phyloP scores from a whole-genome alignment of 2,888 invertebrate species.

The Scrobipalpa costella region DNA sequence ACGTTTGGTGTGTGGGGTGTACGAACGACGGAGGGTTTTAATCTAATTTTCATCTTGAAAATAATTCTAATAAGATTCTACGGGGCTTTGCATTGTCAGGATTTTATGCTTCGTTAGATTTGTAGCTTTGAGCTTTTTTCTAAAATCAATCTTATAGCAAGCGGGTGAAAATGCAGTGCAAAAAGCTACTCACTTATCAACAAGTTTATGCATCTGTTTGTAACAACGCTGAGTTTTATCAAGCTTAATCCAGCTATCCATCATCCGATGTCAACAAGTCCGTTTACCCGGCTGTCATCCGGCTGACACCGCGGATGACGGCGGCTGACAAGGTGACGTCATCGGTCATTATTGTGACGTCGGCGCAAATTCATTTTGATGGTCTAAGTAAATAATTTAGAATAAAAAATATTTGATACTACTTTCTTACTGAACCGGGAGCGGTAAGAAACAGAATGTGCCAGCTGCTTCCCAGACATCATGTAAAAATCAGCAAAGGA shows the following conservation, averaged over 20 bases:
- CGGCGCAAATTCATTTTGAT: neutral
- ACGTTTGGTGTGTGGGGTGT: conserved; percentile 38
- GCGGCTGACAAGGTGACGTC: neutral
- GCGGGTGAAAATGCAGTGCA: neutral
- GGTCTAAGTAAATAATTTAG: too few species aligned
- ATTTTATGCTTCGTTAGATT: neutral
- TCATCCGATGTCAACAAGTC: conserved; percentile 33
- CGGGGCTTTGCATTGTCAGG: neutral
- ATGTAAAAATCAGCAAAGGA: too few species aligned
- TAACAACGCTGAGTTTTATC: conserved; percentile 20
- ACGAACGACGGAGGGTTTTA: neutral
- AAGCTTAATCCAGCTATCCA: conserved; percentile 35
- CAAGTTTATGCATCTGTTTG: neutral
- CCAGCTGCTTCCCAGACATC: too few species aligned
- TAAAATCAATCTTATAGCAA: too few species aligned
- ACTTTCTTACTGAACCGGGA: too few species aligned
- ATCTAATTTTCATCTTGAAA: conserved; percentile 16
- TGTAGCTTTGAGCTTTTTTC: too few species aligned
- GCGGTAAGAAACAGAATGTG: too few species aligned
- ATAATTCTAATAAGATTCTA: conserved; percentile 14
- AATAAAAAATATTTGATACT: too few species aligned
- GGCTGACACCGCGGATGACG: too few species aligned
- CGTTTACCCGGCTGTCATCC: conserved; percentile 25
- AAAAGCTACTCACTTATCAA: too few species aligned
- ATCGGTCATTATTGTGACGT: conserved; percentile 8